Conservation (phyloP, 2,888 invertebrate species). For the Pseudococcus longispinus region DNA sequence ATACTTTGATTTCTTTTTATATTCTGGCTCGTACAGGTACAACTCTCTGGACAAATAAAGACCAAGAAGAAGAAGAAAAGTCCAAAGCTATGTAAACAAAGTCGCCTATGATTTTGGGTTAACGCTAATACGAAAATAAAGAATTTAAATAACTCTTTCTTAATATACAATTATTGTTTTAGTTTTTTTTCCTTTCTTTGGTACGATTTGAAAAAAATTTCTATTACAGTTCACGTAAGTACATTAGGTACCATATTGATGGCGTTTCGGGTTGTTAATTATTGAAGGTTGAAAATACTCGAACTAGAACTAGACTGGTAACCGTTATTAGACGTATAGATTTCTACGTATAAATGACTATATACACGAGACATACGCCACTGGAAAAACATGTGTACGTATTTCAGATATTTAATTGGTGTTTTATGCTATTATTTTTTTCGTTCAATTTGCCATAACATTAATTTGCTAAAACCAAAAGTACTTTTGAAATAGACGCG, state of each 20-base stretch:
- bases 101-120: constrained; percentile 9
- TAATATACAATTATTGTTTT: not conserved
- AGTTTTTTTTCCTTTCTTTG: not conserved
- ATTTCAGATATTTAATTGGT: not conserved
- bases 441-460: not conserved
- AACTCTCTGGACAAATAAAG: constrained; percentile 2
- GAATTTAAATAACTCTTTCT: constrained; percentile 13
- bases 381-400: not conserved
- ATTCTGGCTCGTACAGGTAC: not conserved
- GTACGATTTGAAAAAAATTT: not conserved
- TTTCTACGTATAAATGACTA: not conserved
- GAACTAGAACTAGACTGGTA: not conserved
- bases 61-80: not conserved
- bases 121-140: constrained; percentile 7
- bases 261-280: constrained; percentile 31
- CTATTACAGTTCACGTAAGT: not conserved
- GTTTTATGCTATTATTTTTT: not conserved
- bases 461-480: not conserved
- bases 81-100: constrained; percentile 8
- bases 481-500: not conserved
- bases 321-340: not conserved
- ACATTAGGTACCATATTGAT: not conserved
- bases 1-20: not conserved
- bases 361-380: not conserved
- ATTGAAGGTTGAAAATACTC: not conserved